phyloP scores from a whole-genome alignment of 2,888 invertebrate genomes.

The Oligia fasciuncula region DNA sequence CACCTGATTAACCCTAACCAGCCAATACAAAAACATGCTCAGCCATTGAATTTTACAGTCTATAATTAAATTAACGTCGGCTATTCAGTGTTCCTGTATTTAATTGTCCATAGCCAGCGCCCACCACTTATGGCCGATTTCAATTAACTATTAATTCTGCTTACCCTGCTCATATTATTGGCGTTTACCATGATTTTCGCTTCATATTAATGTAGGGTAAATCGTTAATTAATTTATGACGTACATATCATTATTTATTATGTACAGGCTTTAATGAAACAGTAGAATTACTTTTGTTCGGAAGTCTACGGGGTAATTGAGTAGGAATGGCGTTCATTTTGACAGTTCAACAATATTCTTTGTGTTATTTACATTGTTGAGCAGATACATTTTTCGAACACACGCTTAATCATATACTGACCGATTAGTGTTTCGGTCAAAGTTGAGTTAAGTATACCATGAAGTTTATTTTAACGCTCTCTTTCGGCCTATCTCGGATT shows the following conservation, averaged over 20 bases:
- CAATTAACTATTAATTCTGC: slow-evolving; percentile 49
- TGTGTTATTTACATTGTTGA: no score
- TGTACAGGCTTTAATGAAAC: neutral
- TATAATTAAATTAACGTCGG: slow-evolving; percentile 41
- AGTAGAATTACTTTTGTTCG: neutral
- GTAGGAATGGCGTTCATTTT: no score
- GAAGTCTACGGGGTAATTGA: no score
- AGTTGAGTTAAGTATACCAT: no score
- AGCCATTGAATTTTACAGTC: slow-evolving; percentile 41
- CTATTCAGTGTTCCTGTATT: slow-evolving; percentile 53
- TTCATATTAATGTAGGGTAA: slow-evolving; percentile 23
- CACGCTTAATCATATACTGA: no score
- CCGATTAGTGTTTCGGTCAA: no score
- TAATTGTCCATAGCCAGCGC: slow-evolving; percentile 46
- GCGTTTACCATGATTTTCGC: slow-evolving; percentile 26
- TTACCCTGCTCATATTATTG: slow-evolving; percentile 42
- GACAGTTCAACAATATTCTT: no score
- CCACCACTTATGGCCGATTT: slow-evolving; percentile 43
- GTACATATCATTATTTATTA: slow-evolving; percentile 2
- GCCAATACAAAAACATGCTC: slow-evolving; percentile 34
- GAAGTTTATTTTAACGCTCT: no score
- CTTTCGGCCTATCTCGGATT: no score
- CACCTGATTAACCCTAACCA: neutral
- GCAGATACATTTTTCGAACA: no score
- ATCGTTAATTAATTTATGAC: slow-evolving; percentile 11